Evolutionary conservation across 2,888 invertebrate species (phyloP).

Genomic region (Vanessa cardui): DNA sequence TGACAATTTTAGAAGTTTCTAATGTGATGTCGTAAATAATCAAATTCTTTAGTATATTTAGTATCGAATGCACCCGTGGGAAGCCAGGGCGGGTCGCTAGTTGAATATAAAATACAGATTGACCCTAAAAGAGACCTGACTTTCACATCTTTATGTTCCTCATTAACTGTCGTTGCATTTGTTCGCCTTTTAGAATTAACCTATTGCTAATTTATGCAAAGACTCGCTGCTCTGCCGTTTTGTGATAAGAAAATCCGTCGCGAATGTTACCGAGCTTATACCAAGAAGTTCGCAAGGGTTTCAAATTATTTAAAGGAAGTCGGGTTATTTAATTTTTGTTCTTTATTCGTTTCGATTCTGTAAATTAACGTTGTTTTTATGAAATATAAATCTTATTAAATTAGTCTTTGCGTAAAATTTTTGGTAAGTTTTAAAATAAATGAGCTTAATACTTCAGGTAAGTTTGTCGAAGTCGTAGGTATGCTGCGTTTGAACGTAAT

Average conservation of each 20-base stretch:
- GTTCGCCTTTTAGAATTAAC: slow-evolving; percentile 30
- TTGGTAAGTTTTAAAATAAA: too few species aligned
- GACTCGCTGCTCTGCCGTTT: slow-evolving; percentile 12
- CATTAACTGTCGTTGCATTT: slow-evolving; percentile 25
- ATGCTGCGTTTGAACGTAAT: too few species aligned
- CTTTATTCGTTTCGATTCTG: too few species aligned
- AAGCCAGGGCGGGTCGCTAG: too few species aligned
- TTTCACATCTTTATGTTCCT: slow-evolving; percentile 27
- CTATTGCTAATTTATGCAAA: slow-evolving; percentile 30
- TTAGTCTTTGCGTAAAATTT: not conserved
- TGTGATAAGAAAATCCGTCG: slow-evolving; percentile 14
- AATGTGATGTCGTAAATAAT: too few species aligned
- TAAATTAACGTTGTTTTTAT: too few species aligned
- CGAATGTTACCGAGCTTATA: not conserved
- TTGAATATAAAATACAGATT: slow-evolving; percentile 13
- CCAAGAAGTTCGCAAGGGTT: not conserved
- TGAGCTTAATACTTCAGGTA: too few species aligned
- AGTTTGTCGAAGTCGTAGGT: too few species aligned
- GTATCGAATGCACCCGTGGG: too few species aligned
- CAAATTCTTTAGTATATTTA: too few species aligned
- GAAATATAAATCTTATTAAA: not conserved
- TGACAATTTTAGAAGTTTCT: too few species aligned
- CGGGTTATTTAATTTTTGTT: not conserved
- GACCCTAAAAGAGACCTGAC: slow-evolving; percentile 20
- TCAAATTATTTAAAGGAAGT: not conserved